Percentiles rank a stretch among this genome's conserved stretches.
Conservation (phyloP, 2,888 invertebrate species). For the Podotricha telesiphe region DNA sequence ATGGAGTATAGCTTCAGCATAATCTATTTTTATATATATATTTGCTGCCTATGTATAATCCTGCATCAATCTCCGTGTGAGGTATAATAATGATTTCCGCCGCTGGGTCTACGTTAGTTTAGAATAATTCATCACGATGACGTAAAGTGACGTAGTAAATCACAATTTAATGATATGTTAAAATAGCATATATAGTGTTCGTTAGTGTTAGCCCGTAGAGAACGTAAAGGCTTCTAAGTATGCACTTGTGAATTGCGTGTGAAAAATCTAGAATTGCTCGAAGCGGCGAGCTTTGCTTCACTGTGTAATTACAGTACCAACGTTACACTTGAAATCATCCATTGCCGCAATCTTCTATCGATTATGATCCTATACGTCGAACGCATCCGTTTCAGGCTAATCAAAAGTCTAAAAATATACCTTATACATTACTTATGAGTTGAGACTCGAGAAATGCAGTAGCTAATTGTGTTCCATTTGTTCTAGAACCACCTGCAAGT, state of each 20-base stretch:
- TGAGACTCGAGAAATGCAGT: conserved; percentile 21
- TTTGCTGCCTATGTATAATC: conserved; percentile 12
- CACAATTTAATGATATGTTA: conserved; percentile 45
- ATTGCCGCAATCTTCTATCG: conserved; percentile 68
- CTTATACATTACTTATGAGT: conserved; percentile 7
- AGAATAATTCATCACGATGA: conserved; percentile 32
- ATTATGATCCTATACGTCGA: conserved; percentile 65
- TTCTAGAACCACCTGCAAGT: conserved; percentile 79
- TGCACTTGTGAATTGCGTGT: conserved; percentile 62
- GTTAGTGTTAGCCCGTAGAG: conserved; percentile 31
- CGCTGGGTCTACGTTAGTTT: conserved; percentile 15
- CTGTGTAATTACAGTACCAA: conserved; percentile 65
- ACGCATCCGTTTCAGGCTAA: conserved; percentile 54
- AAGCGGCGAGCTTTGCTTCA: conserved; percentile 58
- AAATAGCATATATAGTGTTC: conserved; percentile 33
- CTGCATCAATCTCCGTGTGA: conserved; percentile 25
- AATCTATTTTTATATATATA: conserved; percentile 3
- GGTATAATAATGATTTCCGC: conserved; percentile 39
- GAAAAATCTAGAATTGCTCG: conserved; percentile 65
- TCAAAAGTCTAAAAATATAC: conserved; percentile 36
- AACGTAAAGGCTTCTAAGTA: conserved; percentile 41
- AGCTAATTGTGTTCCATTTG: conserved; percentile 45
- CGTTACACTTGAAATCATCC: conserved; percentile 61
- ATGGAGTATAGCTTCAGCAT: background rate
- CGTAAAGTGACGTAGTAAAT: conserved; percentile 29